Evolutionary conservation across 2,113 vertebrate genomes (phyloP), one percentile per base, ranked within the genome.

Genomic region (Athene noctua): DNA sequence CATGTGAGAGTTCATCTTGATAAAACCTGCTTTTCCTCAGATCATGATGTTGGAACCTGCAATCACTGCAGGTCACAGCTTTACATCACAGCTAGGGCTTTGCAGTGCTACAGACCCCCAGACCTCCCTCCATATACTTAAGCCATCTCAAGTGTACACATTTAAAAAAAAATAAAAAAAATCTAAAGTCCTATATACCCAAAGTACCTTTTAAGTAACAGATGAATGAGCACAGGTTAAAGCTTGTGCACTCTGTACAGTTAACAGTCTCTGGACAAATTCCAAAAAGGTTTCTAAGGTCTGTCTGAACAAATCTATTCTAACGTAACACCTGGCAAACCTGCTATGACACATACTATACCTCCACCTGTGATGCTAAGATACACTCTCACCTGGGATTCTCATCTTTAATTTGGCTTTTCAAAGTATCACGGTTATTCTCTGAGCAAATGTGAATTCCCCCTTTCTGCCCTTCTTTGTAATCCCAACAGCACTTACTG

Each of bases 1-100:
- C 94, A 55, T 3, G 91, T 11, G 34, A 94, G 71, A 40, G 44
- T 73, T 86, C 65, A 92, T 83, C 92, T 85, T 62, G 86, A 90
- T 74, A 90, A 87, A 95, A 86, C 38, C 42, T 14, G 11, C 40
- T 82, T 55, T 80, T 82, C 54, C 63, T 93, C 29, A 44, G 46
- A 65, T 68, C 1, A 0, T 13, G 61, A 59, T 40, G 58, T 3
- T 66, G 55, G 46, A 72, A 77, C 32, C 46, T 90, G 71, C 21
- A 52, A 25, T 57, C 44, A 11, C 80, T 59, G 78, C 63, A 79
- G 47, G 68, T 34, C 86, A 81, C 52, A 55, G 65, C 68, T 80
- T 77, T 40, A 55, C 42, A 10, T 26, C 38, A 27, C 32, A 80
- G 20, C 20, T 11, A 19, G 25, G 12, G 40, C 26, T 92, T 10